A percentile compares a stretch with the other conserved stretches of the same genome.
Conservation (phyloP, 2,113 vertebrate genomes). For the Oreochromis niloticus region DNA sequence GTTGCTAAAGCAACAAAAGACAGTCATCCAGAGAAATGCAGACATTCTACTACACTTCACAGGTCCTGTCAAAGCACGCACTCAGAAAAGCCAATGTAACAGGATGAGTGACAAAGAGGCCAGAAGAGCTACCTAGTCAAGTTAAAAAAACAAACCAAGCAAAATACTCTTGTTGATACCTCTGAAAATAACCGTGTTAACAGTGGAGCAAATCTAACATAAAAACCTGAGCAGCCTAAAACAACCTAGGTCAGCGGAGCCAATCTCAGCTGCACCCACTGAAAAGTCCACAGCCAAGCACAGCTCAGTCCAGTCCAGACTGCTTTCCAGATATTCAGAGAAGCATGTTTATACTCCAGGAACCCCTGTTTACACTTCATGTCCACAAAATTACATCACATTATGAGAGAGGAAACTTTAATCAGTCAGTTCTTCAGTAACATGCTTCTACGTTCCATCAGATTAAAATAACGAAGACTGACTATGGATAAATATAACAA, state of each 20-base stretch:
- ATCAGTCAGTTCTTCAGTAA: conserved; percentile 39
- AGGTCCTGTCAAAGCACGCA: not conserved
- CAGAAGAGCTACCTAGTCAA: not conserved
- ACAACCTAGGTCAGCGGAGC: not conserved
- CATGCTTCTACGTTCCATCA: not conserved
- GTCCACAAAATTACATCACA: conserved; percentile 54
- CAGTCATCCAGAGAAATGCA: not conserved
- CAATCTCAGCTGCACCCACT: conserved; percentile 13
- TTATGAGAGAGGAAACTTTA: conserved; percentile 23
- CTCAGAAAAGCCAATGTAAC: not conserved
- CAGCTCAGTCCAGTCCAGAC: conserved; percentile 2
- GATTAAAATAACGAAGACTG: conserved; percentile 23
- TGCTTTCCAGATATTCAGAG: conserved; percentile 42
- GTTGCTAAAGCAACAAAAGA: conserved; percentile 12
- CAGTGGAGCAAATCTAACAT: not conserved
- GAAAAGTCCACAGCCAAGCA: conserved; percentile 19
- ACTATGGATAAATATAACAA: conserved; percentile 15
- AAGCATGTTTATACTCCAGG: conserved; percentile 44
- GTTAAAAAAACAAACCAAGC: not conserved
- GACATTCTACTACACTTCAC: conserved; percentile 25
- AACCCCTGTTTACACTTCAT: conserved; percentile 41
- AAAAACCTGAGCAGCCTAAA: not conserved
- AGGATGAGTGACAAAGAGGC: not conserved
- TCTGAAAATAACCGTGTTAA: conserved; percentile 34
- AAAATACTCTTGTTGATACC: conserved; percentile 3